Percentiles rank a stretch among this genome's conserved stretches.
phyloP scores from a whole-genome alignment of 2,113 vertebrate genomes.

The Dicentrarchus labrax region DNA sequence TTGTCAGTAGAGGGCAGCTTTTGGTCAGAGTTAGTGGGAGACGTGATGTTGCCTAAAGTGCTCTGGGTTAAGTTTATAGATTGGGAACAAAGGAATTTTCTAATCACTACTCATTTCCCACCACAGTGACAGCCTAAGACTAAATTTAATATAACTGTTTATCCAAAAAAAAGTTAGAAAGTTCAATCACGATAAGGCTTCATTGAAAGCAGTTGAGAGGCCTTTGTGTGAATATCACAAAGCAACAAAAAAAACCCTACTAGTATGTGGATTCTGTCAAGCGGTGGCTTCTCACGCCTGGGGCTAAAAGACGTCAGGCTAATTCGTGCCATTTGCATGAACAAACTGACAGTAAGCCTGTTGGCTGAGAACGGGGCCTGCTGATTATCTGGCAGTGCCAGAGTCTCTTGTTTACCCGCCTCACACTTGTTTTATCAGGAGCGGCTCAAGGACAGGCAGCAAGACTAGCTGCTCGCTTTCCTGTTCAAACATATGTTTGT shows the following conservation, averaged over 20 bases:
- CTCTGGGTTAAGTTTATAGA: too few relatives aligned
- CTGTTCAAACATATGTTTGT: slow-evolving; percentile 63
- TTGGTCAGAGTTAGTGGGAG: not conserved
- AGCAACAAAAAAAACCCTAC: slow-evolving; percentile 6
- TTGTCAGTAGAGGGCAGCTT: not conserved
- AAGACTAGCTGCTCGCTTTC: slow-evolving; percentile 42
- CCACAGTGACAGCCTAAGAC: not conserved
- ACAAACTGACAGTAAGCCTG: slow-evolving; percentile 30
- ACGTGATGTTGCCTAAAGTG: not conserved
- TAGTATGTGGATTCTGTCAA: slow-evolving; percentile 10
- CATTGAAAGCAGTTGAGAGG: not conserved
- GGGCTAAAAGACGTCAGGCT: not conserved
- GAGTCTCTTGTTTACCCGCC: slow-evolving; percentile 55
- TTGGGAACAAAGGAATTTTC: not conserved
- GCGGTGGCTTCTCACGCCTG: not conserved
- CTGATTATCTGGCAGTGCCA: slow-evolving; percentile 53
- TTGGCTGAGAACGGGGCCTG: slow-evolving; percentile 39
- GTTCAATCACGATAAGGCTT: not conserved
- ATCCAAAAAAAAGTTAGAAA: not conserved
- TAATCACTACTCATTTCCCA: not conserved
- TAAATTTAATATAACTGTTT: not conserved
- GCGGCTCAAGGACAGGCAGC: slow-evolving; percentile 55
- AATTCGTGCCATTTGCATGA: slow-evolving; percentile 32
- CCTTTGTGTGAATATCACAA: slow-evolving; percentile 1
- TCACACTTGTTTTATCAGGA: slow-evolving; percentile 63